These are phyloP conservation scores for Chionodraco myersi DNA, from an alignment of 2,113 vertebrate genomes.

Conservation along the genomic window DNA sequence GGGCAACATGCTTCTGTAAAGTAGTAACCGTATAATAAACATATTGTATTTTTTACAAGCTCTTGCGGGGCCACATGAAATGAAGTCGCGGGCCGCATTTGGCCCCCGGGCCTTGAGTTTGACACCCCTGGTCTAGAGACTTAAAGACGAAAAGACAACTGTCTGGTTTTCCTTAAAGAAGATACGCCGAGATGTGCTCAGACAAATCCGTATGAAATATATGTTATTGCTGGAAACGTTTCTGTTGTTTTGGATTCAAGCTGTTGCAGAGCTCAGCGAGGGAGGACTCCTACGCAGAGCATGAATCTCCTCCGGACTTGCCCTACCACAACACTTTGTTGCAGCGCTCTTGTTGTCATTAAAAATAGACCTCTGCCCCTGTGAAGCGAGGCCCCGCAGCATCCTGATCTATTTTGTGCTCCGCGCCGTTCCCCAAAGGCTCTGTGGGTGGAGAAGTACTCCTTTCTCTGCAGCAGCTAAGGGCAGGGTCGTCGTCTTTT, in stretches of 20 bases:
- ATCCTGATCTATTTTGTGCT: slow-evolving; percentile 64
- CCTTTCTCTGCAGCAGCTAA: slow-evolving; percentile 51
- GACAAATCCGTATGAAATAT: slow-evolving; percentile 14
- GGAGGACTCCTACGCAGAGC: slow-evolving; percentile 66
- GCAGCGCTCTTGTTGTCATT: slow-evolving; percentile 71
- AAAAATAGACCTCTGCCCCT: slow-evolving; percentile 79
- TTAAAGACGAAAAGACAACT: not conserved
- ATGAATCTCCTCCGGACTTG: slow-evolving; percentile 65
- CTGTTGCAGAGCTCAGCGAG: slow-evolving; percentile 29
- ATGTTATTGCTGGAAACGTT: slow-evolving; percentile 47
- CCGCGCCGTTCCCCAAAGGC: slow-evolving; percentile 50
- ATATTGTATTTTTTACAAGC: no score
- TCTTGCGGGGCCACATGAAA: no score
- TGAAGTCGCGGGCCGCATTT: no score
- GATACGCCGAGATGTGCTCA: slow-evolving; percentile 29
- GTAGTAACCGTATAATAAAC: no score
- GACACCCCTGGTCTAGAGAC: not conserved
- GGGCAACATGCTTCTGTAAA: no score
- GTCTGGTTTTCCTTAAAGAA: slow-evolving; percentile 12
- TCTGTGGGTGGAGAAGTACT: slow-evolving; percentile 48
- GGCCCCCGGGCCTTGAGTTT: no score
- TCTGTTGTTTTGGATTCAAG: slow-evolving; percentile 43
- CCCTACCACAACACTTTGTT: slow-evolving; percentile 55
- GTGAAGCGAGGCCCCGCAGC: slow-evolving; percentile 46
- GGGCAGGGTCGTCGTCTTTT: slow-evolving; percentile 52